These are phyloP conservation scores for Toxonevra muliebris DNA, from an alignment of 2,888 invertebrate species.

Conservation along the genomic window DNA sequence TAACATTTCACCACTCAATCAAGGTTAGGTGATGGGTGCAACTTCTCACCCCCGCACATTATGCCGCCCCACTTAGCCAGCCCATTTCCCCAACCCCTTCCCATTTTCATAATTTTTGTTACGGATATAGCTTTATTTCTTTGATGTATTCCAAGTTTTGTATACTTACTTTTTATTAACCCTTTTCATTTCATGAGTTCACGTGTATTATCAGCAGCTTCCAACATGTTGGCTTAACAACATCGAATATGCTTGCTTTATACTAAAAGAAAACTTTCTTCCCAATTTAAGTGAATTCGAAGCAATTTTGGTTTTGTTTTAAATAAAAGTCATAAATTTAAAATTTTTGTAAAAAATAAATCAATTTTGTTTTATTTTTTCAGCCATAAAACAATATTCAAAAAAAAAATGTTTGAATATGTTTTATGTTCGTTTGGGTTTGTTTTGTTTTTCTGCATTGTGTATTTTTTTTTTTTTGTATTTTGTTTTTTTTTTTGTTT, in stretches of 20 bases:
- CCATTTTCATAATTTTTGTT: no score
- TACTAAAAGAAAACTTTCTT: not conserved
- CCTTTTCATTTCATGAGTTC: no score
- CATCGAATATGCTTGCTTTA: not conserved
- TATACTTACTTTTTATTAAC: no score
- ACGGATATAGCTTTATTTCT: no score
- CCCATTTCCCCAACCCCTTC: no score
- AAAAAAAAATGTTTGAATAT: constrained; percentile 24
- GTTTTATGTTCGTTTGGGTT: constrained; percentile 26
- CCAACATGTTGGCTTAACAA: no score
- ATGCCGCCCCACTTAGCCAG: no score
- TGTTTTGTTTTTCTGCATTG: constrained; percentile 11
- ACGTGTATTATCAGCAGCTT: no score
- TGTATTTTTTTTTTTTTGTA: constrained; percentile 18
- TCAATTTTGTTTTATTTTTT: constrained; percentile 34
- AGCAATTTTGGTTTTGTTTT: not conserved
- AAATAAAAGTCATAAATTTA: constrained; percentile 10
- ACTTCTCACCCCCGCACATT: no score
- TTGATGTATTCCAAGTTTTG: no score
- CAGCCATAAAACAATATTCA: constrained; percentile 23
- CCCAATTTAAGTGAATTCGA: constrained; percentile 3
- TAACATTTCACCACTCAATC: no score
- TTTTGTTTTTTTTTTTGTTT: constrained; percentile 4
- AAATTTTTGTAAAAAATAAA: constrained; percentile 39
- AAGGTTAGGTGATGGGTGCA: no score